Evolutionary conservation across 1,140 invertebrate genomes (phyloP).

Genomic region (Macrobrachium rosenbergii): DNA sequence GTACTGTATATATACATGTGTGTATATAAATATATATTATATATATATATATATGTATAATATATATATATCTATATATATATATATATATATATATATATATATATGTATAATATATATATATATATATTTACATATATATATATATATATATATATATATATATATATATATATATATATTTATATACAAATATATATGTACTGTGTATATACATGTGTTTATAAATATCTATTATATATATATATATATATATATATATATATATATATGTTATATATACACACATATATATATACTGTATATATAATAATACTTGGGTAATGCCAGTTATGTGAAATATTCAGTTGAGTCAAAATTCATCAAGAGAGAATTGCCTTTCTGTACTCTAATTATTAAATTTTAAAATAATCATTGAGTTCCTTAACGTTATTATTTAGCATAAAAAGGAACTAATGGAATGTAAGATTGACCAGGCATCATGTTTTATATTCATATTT

Average conservation of each 20-base stretch:
- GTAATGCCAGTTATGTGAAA: no score
- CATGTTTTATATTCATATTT: no score
- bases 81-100: conserved; percentile 13
- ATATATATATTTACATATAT: conserved; percentile 35
- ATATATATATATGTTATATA: background rate
- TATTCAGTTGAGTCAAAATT: no score
- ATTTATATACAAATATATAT: background rate
- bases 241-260: conserved; percentile 16
- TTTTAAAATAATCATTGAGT: no score
- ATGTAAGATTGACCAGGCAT: no score
- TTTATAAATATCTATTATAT: background rate
- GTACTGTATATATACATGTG: conserved; percentile 1
- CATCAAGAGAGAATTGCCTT: no score
- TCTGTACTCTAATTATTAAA: no score
- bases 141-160: conserved; percentile 1
- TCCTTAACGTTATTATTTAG: no score
- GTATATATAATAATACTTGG: no score
- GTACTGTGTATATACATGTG: background rate
- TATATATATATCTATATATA: conserved; percentile 1
- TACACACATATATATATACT: background rate
- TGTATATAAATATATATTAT: conserved; percentile 21
- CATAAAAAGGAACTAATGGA: no score
- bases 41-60: background rate
- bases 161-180: conserved; percentile 34
- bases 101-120: background rate